phyloP scores from a whole-genome alignment of 2,797 vertebrate genomes.

The Balearica regulorum region DNA sequence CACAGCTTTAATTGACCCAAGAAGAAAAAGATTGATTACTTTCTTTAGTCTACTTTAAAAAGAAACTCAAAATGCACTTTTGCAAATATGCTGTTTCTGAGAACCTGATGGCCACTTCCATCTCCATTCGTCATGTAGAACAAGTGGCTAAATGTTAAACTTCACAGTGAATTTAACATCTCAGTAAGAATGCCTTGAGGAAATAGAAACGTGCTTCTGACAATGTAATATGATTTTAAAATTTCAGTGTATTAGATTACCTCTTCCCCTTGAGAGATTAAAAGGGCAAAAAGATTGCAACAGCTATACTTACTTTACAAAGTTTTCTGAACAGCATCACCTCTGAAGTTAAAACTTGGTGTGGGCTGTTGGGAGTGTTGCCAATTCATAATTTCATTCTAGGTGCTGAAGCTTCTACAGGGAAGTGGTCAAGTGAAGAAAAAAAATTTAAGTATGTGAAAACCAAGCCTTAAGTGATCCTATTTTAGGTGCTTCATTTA shows the following conservation, averaged over 20 bases:
- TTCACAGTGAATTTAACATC: slow-evolving; percentile 26
- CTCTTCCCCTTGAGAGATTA: not conserved
- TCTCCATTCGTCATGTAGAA: not conserved
- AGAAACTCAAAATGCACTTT: not conserved
- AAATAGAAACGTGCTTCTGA: not conserved
- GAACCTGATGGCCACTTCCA: not conserved
- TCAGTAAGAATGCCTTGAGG: slow-evolving; percentile 3
- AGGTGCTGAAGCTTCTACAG: not conserved
- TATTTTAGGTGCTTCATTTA: not conserved
- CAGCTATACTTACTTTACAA: not conserved
- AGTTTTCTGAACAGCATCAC: not conserved
- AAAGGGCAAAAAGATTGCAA: not conserved
- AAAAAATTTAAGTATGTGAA: not conserved
- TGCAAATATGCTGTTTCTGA: not conserved
- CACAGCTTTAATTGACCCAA: not conserved
- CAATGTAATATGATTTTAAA: slow-evolving; percentile 15
- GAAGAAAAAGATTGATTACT: not conserved
- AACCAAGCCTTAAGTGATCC: not conserved
- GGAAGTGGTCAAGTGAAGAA: not conserved
- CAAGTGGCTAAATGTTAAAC: slow-evolving; percentile 11
- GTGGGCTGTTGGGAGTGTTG: not conserved
- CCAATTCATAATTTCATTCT: not conserved
- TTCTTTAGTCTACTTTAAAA: not conserved
- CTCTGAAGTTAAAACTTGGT: not conserved
- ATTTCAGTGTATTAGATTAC: slow-evolving; percentile 14